Percentiles rank a stretch among this genome's conserved stretches.
Evolutionary conservation across 2,797 vertebrate genomes (phyloP).

Genomic region (Ctenochaetus hawaiiensis): DNA sequence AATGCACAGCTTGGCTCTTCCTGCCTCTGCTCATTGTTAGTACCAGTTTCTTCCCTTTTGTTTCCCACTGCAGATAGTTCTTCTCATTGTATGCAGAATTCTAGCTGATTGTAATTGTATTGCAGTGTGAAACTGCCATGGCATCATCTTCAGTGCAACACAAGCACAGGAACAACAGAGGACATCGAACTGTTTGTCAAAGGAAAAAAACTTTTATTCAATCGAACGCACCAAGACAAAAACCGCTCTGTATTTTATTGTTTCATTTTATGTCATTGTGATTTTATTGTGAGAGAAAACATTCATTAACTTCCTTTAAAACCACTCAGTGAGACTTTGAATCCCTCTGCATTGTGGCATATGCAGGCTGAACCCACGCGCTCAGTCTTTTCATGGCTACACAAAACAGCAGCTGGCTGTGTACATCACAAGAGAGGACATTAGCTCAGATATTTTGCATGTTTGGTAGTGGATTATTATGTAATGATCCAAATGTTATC

Average conservation of each 20-base stretch:
- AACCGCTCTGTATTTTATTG: too few relatives aligned
- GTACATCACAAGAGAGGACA: constrained; percentile 58
- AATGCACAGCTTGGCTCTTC: background rate
- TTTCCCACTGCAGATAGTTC: background rate
- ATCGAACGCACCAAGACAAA: too few relatives aligned
- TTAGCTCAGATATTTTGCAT: constrained; percentile 72
- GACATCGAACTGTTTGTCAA: background rate
- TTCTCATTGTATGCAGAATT: background rate
- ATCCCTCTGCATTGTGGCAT: constrained; percentile 8
- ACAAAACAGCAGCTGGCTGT: constrained; percentile 56
- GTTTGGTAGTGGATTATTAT: constrained; percentile 74
- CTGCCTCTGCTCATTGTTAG: background rate
- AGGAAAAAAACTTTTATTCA: too few relatives aligned
- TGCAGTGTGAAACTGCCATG: too few relatives aligned
- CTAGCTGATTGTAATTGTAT: background rate
- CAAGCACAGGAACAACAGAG: background rate
- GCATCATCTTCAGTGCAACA: too few relatives aligned
- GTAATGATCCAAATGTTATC: constrained; percentile 78
- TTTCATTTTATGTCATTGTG: background rate
- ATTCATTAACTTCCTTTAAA: background rate
- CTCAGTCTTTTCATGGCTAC: constrained; percentile 34
- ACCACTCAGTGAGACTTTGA: background rate
- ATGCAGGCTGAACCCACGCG: background rate
- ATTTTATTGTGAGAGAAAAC: background rate
- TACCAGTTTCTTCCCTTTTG: background rate